These are phyloP conservation scores for Stichopus chloronotus DNA, from an alignment of 35 echinoderm and acorn worm species.

Conservation along the genomic window DNA sequence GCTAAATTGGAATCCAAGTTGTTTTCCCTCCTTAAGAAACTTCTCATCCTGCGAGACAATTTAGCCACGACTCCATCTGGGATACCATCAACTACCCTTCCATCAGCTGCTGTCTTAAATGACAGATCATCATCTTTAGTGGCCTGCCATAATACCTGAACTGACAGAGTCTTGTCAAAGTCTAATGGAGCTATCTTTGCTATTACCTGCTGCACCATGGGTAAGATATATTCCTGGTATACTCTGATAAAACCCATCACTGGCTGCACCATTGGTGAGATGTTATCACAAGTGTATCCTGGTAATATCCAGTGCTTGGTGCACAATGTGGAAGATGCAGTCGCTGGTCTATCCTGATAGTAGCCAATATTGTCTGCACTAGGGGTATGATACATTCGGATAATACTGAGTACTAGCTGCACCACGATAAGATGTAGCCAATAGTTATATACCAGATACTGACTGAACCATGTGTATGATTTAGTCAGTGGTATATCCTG, in stretches of 20 bases:
- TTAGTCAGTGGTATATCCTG: too few relatives aligned
- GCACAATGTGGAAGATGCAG: too few relatives aligned
- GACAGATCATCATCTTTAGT: conserved; percentile 5
- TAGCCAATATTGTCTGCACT: too few relatives aligned
- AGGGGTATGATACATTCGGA: too few relatives aligned
- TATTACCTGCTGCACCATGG: conserved; percentile 92
- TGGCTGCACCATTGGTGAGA: neutral
- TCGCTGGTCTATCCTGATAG: too few relatives aligned
- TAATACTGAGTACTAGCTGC: too few relatives aligned
- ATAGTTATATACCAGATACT: too few relatives aligned
- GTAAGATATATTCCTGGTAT: conserved; percentile 38
- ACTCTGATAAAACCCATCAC: too few relatives aligned
- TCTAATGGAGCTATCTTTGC: conserved; percentile 72
- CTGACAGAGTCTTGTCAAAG: conserved; percentile 78
- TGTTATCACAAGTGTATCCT: neutral
- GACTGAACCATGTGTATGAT: too few relatives aligned
- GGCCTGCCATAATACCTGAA: neutral
- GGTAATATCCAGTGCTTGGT: too few relatives aligned
- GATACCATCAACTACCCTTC: conserved; percentile 44
- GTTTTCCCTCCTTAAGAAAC: conserved; percentile 76
- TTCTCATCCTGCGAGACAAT: conserved; percentile 73
- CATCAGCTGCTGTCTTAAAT: conserved; percentile 29
- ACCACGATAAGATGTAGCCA: too few relatives aligned
- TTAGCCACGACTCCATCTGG: conserved; percentile 38
- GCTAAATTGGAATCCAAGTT: conserved; percentile 95